A percentile compares a stretch with the other conserved stretches of the same genome.
Evolutionary conservation across 2,797 vertebrate genomes (phyloP).

Genomic region (Lutjanus campechanus): DNA sequence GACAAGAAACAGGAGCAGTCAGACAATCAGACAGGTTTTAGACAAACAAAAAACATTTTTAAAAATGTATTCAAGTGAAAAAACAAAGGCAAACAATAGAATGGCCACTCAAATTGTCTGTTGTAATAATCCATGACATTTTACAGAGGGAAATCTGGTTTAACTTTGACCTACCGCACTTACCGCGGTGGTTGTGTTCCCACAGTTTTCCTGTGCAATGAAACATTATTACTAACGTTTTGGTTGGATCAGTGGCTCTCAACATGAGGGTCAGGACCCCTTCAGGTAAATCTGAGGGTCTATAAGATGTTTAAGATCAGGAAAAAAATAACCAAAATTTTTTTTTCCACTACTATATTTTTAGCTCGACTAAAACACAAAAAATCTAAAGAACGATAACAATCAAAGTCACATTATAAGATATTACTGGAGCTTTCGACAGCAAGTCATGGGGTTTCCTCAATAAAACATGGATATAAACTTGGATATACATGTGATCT

Average conservation of each 20-base stretch:
- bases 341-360: no score
- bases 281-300: neutral
- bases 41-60: neutral
- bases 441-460: neutral
- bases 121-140: neutral
- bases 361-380: no score
- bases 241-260: neutral
- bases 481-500: no score
- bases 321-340: no score
- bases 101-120: neutral
- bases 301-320: neutral
- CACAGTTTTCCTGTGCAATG: neutral
- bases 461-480: neutral
- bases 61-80: neutral
- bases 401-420: neutral
- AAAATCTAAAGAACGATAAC: neutral
- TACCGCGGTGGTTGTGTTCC: no score
- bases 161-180: neutral
- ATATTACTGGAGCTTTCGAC: neutral
- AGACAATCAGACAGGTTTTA: neutral
- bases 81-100: neutral
- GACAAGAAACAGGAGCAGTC: neutral
- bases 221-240: no score
- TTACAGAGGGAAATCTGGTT: neutral
- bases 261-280: neutral